Evolutionary conservation across 2,888 invertebrate species (phyloP).

Genomic region (Eudemis profundana): DNA sequence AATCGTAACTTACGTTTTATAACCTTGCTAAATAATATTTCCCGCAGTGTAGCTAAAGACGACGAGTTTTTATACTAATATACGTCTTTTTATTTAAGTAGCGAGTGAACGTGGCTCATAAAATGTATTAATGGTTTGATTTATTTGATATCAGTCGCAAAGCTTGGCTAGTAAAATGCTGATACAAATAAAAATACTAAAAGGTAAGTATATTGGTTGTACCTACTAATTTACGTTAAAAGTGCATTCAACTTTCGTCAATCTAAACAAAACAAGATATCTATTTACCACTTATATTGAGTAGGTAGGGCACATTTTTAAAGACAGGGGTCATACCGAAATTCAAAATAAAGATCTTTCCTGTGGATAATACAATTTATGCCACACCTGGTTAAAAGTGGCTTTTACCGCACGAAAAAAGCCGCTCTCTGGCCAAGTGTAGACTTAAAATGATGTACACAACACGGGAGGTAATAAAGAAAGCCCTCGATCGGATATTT

Average conservation of each 20-base stretch:
- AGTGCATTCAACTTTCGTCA: not conserved
- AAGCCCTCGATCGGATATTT: no score
- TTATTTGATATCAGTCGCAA: slow-evolving; percentile 35
- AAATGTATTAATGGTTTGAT: slow-evolving; percentile 39
- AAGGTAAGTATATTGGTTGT: not conserved
- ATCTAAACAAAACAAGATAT: not conserved
- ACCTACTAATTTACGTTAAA: not conserved
- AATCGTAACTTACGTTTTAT: slow-evolving; percentile 44
- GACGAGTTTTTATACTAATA: not conserved
- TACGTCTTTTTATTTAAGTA: slow-evolving; percentile 1
- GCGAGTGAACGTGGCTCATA: slow-evolving; percentile 23
- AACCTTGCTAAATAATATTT: slow-evolving; percentile 39
- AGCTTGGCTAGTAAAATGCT: slow-evolving; percentile 18
- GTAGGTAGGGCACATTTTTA: no score
- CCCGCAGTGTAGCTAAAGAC: slow-evolving; percentile 2
- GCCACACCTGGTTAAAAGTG: no score
- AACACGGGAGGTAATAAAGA: no score
- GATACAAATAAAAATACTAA: not conserved
- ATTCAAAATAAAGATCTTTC: no score
- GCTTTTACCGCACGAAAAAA: no score
- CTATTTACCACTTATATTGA: no score
- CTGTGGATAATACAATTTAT: no score
- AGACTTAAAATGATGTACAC: no score
- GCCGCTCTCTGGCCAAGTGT: no score
- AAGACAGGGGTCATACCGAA: no score